A percentile compares a stretch with the other conserved stretches of the same genome.
phyloP scores from a whole-genome alignment of 2,797 vertebrate species.

The Dromococcyx pavoninus region DNA sequence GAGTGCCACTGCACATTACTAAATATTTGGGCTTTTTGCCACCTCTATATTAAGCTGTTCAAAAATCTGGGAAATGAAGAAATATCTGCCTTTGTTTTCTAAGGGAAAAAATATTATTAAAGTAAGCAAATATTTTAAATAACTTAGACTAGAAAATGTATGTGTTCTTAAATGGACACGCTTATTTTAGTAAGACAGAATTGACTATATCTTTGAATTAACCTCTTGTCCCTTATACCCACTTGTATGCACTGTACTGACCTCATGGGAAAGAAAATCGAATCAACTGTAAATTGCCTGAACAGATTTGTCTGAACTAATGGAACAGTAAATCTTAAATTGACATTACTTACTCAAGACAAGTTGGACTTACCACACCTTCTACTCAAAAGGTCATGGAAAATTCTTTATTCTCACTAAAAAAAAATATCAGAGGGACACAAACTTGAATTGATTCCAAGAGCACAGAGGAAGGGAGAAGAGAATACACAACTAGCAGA shows the following conservation, averaged over 20 bases:
- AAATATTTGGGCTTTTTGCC: constrained; percentile 5
- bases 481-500: background rate
- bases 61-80: constrained; percentile 34
- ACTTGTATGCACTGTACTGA: constrained; percentile 16
- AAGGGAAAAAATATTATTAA: constrained; percentile 35
- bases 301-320: constrained; percentile 24
- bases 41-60: constrained; percentile 52
- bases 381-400: background rate
- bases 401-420: background rate
- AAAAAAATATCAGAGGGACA: background rate
- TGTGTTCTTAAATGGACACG: background rate
- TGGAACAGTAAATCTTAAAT: constrained; percentile 8
- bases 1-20: constrained; percentile 3
- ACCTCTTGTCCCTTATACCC: background rate
- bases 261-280: constrained; percentile 53
- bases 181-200: constrained; percentile 17
- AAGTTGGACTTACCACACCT: background rate
- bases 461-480: background rate
- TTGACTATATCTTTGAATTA: constrained; percentile 19
- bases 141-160: constrained; percentile 7
- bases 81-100: constrained; percentile 51
- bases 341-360: constrained; percentile 13
- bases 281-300: constrained; percentile 39
- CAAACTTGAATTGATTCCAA: background rate
- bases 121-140: constrained; percentile 23